Base-by-base conservation (phyloP, 2,797 vertebrate species). In the Linurgus olivaceus region DNA sequence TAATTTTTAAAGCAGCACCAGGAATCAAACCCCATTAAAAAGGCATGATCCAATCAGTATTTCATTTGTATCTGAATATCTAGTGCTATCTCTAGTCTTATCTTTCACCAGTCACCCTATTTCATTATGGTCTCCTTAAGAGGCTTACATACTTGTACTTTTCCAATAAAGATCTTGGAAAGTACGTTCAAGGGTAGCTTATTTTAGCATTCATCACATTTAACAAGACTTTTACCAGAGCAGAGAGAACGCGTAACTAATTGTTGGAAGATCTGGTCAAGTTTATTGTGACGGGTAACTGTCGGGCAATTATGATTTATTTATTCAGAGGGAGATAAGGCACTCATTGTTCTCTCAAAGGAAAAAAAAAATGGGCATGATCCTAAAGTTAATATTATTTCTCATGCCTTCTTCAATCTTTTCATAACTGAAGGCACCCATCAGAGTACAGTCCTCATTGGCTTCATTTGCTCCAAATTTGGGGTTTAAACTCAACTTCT, bases 131-230 rank as follows among this genome's bases (percentile, higher is more conserved):
- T 58, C 55, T 94, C 79, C 86, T 94, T 78, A 90, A 83, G 68
- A 88, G 35, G 42, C 74, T 93, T 88, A 81, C 94, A 58, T 63
- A 54, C 33, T 95, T 35, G 51, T 86, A 76, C 48, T 91, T 93
- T 88, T 72, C 75, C 92, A 93, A 94, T 95, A 96, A 96, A 97
- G 90, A 91, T 87, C 94, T 96, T 78, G 59, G 85, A 82, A 84
- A 80, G 54, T 77, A 86, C 4, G 0, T 94, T 86, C 86, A 59
- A 78, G 88, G 67, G 71, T 78, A 88, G 80, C 93, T 94, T 91
- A 87, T 89, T 94, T 95, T 94, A 96, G 90, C 96, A 96, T 96
- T 95, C 89, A 96, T 97, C 94, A 95, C 72, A 42, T 94, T 96
- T 97, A 97, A 96, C 88, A 95, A 95, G 95, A 91, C 82, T 93